Base-by-base conservation (phyloP, 2,888 invertebrate genomes). In the Caenorhabditis plicata region DNA sequence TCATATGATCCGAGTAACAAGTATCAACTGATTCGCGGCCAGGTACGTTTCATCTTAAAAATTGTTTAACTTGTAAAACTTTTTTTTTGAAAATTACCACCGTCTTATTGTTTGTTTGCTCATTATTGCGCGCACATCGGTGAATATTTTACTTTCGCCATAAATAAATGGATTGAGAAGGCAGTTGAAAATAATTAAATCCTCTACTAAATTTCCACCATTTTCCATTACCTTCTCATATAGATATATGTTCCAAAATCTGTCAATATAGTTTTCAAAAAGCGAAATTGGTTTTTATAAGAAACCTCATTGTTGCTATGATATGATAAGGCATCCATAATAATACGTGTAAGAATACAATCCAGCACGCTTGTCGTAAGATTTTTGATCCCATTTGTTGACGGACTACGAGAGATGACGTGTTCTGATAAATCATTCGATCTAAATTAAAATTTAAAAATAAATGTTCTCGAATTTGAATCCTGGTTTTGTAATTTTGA, bases 141-240 rank as follows among this genome's bases (percentile, higher is more conserved):
- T n/a, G n/a, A n/a, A n/a, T n/a, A n/a, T n/a, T 44, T 27, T 11
- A 3, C 31, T 29, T 26, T 42, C 35, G 17, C 23, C 45, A 46
- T 77, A 77, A 7, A 77, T 44, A n/a, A 76, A 49, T n/a, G 77
- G 77, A 45, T 77, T 77, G 25, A 77, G 25, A 20, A 77, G 57
- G 7, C 71, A 65, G 47, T 71, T 75, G 27, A 77, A 49, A n/a
- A 76, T 64, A 23, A 77, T 76, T 25, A 77, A 57, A 44, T 74
- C 72, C 43, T 76, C 76, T 2, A 72, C 47, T 11, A 76, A 45
- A 29, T 66, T 50, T 1, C 62, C 74, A 7, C 73, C 75, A 15
- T 64, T 53, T 20, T 51, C 51, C 47, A 69, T 57, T 26, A 61
- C 36, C 15, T 19, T 41, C 8, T 41, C 43, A 53, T 71, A 74